Base-by-base conservation (phyloP, 2,888 invertebrate genomes). In the Pyrrhosoma nymphula region DNA sequence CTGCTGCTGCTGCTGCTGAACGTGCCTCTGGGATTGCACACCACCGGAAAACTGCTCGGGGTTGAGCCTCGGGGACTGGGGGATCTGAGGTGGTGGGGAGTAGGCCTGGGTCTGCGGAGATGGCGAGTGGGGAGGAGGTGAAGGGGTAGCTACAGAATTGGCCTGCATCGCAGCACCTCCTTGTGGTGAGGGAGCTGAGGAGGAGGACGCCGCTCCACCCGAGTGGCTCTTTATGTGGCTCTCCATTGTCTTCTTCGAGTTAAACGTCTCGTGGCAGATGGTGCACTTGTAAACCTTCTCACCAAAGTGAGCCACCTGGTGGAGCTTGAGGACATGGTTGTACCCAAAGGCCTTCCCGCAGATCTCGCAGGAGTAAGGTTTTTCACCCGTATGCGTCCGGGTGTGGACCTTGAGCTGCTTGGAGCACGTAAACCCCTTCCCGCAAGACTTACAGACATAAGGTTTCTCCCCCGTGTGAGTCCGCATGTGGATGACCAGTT, bases 201-300 rank as follows among this genome's bases (percentile, higher is more conserved):
- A 95, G 0, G 63, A 39, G 10, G 95, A 55, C 20, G 96, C 95
- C 10, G 96, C 96, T 10, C 97, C 96, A 95, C 98, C 98, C 82
- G 98, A 98, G 96, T 98, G 98, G 1, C 98, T 98, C 96, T 98
- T 98, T 95, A 99, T 99, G 97, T 99, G 99, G 30, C 98, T 98
- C 96, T 99, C 99, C 98, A 99, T 98, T 96, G 98, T 98, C 96
- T 99, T 99, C 97, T 99, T 99, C 56, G 98, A 99, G 96, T 98
- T 98, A 96, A 99, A 99, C 0, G 99, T 99, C 96, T 98, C 98
- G 96, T 99, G 98, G 97, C 99, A 99, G 55, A 99, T 98, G 6
- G 99, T 99, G 97, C 99, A 99, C 96, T 99, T 99, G 97, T 99
- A 99, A 95, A 99, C 99, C 96, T 99, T 99, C 96, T 99, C 98